A percentile compares a stretch with the other conserved stretches of the same genome.
Evolutionary conservation across 2,888 invertebrate species (phyloP).

Genomic region (Scaptomyza tumidula): DNA sequence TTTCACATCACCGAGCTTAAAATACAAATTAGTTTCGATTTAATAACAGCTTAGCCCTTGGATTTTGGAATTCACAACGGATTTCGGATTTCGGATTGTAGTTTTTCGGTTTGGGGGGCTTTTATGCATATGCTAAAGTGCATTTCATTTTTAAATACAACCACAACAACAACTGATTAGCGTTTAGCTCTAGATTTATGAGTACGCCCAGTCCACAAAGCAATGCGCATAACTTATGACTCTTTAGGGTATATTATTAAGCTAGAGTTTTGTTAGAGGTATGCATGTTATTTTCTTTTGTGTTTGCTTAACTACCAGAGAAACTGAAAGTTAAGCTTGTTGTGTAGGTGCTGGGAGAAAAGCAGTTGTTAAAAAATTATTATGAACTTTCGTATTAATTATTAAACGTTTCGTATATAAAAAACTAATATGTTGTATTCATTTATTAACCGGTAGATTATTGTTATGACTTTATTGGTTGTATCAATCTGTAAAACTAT

Average conservation of each 20-base stretch:
- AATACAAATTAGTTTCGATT: slow-evolving; percentile 66
- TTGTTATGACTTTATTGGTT: too few relatives aligned
- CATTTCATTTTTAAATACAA: slow-evolving; percentile 58
- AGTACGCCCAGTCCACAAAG: slow-evolving; percentile 16
- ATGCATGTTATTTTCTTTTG: background rate
- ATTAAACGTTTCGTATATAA: too few relatives aligned
- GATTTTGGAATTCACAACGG: slow-evolving; percentile 25
- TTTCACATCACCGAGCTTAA: slow-evolving; percentile 53
- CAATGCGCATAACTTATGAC: slow-evolving; percentile 62
- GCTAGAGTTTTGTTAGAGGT: slow-evolving; percentile 5
- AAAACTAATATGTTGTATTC: too few relatives aligned
- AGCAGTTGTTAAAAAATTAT: background rate
- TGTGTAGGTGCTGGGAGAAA: slow-evolving; percentile 22
- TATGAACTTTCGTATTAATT: too few relatives aligned
- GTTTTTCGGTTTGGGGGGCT: background rate
- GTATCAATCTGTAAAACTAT: too few relatives aligned
- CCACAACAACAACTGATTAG: slow-evolving; percentile 61
- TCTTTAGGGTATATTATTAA: slow-evolving; percentile 30
- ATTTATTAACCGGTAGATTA: too few relatives aligned
- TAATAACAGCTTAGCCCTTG: slow-evolving; percentile 52
- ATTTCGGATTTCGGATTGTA: background rate
- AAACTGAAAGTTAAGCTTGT: slow-evolving; percentile 38
- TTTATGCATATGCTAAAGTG: slow-evolving; percentile 45
- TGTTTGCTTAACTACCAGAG: slow-evolving; percentile 8
- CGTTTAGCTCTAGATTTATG: slow-evolving; percentile 66